Conservation (phyloP, 2,888 invertebrate species). For the Ectropis crepuscularia region DNA sequence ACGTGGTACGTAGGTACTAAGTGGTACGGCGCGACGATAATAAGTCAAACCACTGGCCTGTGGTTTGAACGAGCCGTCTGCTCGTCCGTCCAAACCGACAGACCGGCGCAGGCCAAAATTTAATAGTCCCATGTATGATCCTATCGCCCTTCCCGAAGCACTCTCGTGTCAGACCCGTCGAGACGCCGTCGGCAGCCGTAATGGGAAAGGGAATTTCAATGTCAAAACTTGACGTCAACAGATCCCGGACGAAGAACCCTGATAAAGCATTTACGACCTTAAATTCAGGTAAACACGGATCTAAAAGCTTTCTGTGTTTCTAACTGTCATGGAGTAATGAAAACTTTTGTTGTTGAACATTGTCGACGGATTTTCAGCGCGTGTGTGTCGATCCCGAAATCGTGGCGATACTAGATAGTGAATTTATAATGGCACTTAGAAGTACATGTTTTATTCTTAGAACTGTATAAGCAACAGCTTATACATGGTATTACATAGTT, state of each 20-base stretch:
- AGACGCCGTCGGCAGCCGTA: conserved; percentile 9
- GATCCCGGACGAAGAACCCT: conserved; percentile 17
- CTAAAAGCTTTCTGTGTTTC: conserved; percentile 5
- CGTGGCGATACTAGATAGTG: no score
- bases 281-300: conserved; percentile 3
- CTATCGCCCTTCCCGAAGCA: conserved; percentile 36
- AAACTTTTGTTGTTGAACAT: conserved; percentile 12
- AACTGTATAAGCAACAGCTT: no score
- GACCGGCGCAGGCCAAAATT: conserved; percentile 47
- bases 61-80: conserved; percentile 56
- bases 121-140: conserved; percentile 54
- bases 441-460: no score
- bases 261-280: conserved; percentile 22
- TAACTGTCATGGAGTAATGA: conserved; percentile 9
- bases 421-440: no score
- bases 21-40: conserved; percentile 68
- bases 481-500: no score
- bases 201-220: conserved; percentile 30
- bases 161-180: conserved; percentile 27
- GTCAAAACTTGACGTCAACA: conserved; percentile 27
- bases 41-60: conserved; percentile 71
- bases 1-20: conserved; percentile 52
- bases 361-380: conserved; percentile 4
- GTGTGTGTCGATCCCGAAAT: background rate
- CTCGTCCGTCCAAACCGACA: background rate